Evolutionary conservation across 2,797 vertebrate genomes (phyloP).

Genomic region (Micrastur ruficollis): DNA sequence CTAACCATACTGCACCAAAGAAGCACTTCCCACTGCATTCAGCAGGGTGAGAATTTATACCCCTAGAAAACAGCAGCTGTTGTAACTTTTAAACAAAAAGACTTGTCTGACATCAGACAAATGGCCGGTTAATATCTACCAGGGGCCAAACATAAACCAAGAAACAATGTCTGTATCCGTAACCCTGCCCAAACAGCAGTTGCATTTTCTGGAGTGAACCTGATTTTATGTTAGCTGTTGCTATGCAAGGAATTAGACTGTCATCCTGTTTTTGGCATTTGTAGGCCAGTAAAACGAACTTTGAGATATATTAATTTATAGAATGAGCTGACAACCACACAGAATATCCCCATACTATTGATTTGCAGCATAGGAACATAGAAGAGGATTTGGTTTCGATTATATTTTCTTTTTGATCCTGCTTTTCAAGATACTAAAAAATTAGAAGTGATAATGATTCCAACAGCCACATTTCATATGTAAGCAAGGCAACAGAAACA

Average conservation of each 20-base stretch:
- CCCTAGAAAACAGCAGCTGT: background rate
- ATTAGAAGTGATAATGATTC: conserved; percentile 11
- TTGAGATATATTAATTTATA: background rate
- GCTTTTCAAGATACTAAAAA: background rate
- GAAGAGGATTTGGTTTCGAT: background rate
- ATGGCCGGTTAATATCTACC: background rate
- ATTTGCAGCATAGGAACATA: background rate
- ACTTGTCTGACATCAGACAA: background rate
- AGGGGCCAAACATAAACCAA: background rate
- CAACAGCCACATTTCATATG: background rate
- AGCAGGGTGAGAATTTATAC: background rate
- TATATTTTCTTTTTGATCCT: background rate
- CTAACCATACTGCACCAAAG: background rate
- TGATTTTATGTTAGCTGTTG: conserved; percentile 23
- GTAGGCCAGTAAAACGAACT: conserved; percentile 19
- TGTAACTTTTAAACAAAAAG: background rate
- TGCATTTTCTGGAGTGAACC: background rate
- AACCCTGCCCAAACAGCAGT: background rate
- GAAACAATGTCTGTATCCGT: background rate
- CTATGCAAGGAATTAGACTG: conserved; percentile 30
- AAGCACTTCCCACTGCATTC: background rate
- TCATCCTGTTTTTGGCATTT: conserved; percentile 35
- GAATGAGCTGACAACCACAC: conserved; percentile 15
- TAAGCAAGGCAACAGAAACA: background rate
- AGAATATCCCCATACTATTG: background rate